Base-by-base conservation (phyloP, 37 sponge, comb jelly and placozoan species). In the Spongilla lacustris region DNA sequence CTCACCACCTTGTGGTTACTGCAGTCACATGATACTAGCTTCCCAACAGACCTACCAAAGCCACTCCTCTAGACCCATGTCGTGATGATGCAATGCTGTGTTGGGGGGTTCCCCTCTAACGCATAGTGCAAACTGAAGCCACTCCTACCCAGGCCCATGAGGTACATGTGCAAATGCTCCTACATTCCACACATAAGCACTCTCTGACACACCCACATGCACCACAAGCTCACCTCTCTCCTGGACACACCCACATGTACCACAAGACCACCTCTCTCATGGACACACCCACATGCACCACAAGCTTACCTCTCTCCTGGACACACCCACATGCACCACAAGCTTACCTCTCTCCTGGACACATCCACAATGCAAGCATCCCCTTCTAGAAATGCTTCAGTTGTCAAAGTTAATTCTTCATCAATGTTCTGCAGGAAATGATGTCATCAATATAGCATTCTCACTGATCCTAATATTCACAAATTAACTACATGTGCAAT, bases 321-420 rank as follows among this genome's bases (percentile, higher is more conserved):
- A 67, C 77, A 83, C 32, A 69, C 95, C 92, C 4, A 93, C 83
- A 3, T 75, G 5, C 41, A n/a, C 28, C 79, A 50, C 66, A 26
- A 1, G 33, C 67, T 36, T 36, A 97, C 96, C 87, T 95, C 94
- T 86, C 84, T 90, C 74, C 79, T 88, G 2, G 50, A 72, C 77
- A 83, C 36, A 71, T 97, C 94, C 0, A 95, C 83, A 4, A 50
- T 74, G 26, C 84, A 85, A 31, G 73, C 81, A 68, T 81, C 78
- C 24, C 93, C 93, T 36, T 95, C 95, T 29, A 97, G 75, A 50
- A 97, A 97, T 29, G 96, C 76, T 32, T 95, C 87, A 36, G 86
- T 86, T 9, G 98, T 88, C 23, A 93, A 26, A 27, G 29, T 81
- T 78, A 97, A 68, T 68, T 97, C 96, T 50, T 91, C 91, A 22